A percentile compares a stretch with the other conserved stretches of the same genome.
Evolutionary conservation across 1,140 invertebrate genomes (phyloP).

Genomic region (Trialeurodes vaporariorum): DNA sequence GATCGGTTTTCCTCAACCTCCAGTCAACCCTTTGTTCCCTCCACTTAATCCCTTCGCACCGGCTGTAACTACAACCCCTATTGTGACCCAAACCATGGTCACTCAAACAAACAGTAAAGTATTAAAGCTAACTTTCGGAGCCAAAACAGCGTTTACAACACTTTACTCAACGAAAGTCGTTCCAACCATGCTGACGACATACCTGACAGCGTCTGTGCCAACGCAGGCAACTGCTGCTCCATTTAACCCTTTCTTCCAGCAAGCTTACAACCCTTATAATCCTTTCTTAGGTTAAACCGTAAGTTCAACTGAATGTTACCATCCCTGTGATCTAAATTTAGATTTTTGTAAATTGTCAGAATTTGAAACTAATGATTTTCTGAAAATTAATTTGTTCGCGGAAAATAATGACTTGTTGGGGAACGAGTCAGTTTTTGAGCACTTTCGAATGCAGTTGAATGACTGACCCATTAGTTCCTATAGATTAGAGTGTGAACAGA

Average conservation of each 20-base stretch:
- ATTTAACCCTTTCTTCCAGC: constrained; percentile 51
- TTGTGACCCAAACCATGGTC: constrained; percentile 63
- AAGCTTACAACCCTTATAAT: too few relatives aligned
- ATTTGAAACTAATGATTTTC: too few relatives aligned
- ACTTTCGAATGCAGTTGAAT: too few relatives aligned
- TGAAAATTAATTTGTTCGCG: too few relatives aligned
- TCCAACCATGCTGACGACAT: constrained; percentile 67
- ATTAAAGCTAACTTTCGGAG: constrained; percentile 74
- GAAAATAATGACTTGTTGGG: too few relatives aligned
- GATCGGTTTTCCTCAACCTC: constrained; percentile 38
- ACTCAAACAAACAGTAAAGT: constrained; percentile 70
- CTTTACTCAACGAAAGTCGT: constrained; percentile 72
- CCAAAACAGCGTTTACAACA: constrained; percentile 76
- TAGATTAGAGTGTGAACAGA: too few relatives aligned
- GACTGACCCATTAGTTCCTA: too few relatives aligned
- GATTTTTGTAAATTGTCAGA: too few relatives aligned
- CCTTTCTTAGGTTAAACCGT: too few relatives aligned
- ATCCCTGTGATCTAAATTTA: too few relatives aligned
- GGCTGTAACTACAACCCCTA: constrained; percentile 66
- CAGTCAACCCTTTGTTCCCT: constrained; percentile 37
- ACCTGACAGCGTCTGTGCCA: constrained; percentile 62
- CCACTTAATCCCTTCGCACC: constrained; percentile 41
- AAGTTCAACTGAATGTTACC: too few relatives aligned
- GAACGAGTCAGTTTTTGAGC: too few relatives aligned
- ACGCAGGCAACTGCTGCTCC: constrained; percentile 54